phyloP scores from a whole-genome alignment of 1,140 invertebrate genomes.

The Bombus ignitus region DNA sequence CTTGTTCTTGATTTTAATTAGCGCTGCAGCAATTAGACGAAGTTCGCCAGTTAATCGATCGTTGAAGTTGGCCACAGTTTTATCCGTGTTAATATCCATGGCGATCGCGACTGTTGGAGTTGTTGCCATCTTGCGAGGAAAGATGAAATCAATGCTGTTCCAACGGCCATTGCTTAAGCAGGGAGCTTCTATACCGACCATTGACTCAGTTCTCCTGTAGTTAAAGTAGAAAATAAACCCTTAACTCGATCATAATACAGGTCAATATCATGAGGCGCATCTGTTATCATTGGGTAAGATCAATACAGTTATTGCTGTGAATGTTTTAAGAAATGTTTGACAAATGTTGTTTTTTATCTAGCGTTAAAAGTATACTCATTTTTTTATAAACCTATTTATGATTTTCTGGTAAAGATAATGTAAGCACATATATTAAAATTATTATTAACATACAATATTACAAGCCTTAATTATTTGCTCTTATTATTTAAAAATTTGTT shows the following conservation, averaged over 20 bases:
- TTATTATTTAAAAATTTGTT: too few species aligned
- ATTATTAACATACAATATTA: too few species aligned
- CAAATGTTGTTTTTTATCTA: background rate
- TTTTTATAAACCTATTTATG: background rate
- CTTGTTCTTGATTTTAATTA: slow-evolving; percentile 56
- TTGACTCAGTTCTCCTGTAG: background rate
- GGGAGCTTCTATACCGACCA: slow-evolving; percentile 63
- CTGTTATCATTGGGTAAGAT: background rate
- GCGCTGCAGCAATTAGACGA: slow-evolving; percentile 36
- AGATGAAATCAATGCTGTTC: slow-evolving; percentile 9
- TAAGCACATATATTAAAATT: too few species aligned
- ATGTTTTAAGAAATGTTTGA: background rate
- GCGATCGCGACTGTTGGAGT: background rate
- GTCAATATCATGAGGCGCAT: background rate
- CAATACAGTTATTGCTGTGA: background rate
- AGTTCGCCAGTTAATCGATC: slow-evolving; percentile 59
- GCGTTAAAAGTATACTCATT: background rate
- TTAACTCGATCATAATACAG: background rate
- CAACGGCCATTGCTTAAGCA: background rate
- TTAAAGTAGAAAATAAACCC: slow-evolving; percentile 22
- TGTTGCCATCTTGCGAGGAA: slow-evolving; percentile 52
- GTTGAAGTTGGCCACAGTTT: slow-evolving; percentile 39
- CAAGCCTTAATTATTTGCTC: too few species aligned
- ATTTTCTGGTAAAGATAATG: too few species aligned
- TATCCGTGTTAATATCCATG: slow-evolving; percentile 22